Base-by-base conservation (phyloP, 2,797 vertebrate species). In the Falco concolor region DNA sequence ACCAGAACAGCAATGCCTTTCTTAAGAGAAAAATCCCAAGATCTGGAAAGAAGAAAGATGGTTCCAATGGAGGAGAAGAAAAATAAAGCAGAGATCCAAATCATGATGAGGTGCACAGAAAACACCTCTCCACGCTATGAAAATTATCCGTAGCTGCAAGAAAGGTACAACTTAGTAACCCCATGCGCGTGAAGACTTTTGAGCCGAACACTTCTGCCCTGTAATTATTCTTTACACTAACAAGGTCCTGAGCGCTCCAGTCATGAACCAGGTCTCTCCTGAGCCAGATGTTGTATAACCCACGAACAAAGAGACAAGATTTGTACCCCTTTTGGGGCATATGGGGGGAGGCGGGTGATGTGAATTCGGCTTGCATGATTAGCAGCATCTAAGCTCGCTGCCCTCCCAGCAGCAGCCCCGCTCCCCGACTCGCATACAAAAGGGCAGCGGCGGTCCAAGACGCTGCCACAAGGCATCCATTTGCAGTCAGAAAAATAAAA, bases 211-310 rank as follows among this genome's bases (percentile, higher is more conserved):
- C 42, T 79, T 34, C 79, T 70, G 77, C 47, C 78, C 34, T 25
- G 40, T 72, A 84, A 89, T 95, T 88, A 84, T 79, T 93, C 74
- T 94, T 96, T 80, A 88, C 78, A 38, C 27, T 25, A 25, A 53
- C n/a, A 3, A 75, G 34, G 38, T 70, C 64, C 63, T 7, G 20
- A 59, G 22, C 81, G 59, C 44, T 61, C 47, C 80, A 22, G 30
- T 30, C 36, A n/a, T 2, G 12, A 84, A 57, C 12, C 42, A 63
- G 61, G 49, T 68, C 74, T 25, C 42, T 57, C 49, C 65, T 10
- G 4, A 90, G 49, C 50, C 44, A 78, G 75, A 53, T 42, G 61
- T 84, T 75, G 91, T 70, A 47, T 64, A 69, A 89, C 25, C 38
- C 49, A 42, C 30, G 91, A 93, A 93, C 70, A 82, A 93, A 89